phyloP scores from a whole-genome alignment of 2,797 vertebrate genomes.

The Harpagifer antarcticus region DNA sequence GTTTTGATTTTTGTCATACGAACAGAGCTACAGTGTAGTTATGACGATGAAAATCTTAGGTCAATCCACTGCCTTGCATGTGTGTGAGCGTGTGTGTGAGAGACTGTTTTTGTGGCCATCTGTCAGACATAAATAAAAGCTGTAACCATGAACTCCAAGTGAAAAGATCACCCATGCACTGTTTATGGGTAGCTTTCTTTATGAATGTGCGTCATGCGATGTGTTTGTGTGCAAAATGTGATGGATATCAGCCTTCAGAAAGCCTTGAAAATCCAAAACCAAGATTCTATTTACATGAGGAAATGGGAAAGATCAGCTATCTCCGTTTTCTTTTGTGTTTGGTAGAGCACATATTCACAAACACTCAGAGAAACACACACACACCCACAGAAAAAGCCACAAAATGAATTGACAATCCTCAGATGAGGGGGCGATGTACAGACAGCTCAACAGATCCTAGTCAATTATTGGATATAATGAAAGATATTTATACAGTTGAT shows the following conservation, averaged over 20 bases:
- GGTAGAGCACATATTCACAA: conserved; percentile 6
- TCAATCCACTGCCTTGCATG: conserved; percentile 23
- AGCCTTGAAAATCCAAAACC: conserved; percentile 49
- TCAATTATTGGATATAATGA: conserved; percentile 71
- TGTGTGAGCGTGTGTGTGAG: conserved; percentile 15
- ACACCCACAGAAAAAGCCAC: conserved; percentile 24
- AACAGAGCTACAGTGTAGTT: no score
- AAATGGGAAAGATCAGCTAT: conserved; percentile 70
- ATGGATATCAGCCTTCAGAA: conserved; percentile 43
- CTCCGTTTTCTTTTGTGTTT: conserved; percentile 38
- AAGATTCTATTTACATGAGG: conserved; percentile 69
- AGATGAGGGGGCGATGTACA: conserved; percentile 37
- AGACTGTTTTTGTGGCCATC: conserved; percentile 30
- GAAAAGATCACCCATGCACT: neutral
- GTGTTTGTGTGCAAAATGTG: conserved; percentile 17
- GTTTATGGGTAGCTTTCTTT: conserved; percentile 1
- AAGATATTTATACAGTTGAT: conserved; percentile 63
- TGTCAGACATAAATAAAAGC: conserved; percentile 20
- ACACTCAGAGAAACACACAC: conserved; percentile 1
- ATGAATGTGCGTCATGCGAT: neutral
- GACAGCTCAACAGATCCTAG: conserved; percentile 47
- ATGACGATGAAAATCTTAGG: no score
- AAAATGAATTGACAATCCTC: conserved; percentile 44
- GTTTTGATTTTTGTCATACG: no score
- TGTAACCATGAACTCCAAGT: neutral